Evolutionary conservation across 2,113 vertebrate species (phyloP).

Genomic region (Austrofundulus limnaeus): DNA sequence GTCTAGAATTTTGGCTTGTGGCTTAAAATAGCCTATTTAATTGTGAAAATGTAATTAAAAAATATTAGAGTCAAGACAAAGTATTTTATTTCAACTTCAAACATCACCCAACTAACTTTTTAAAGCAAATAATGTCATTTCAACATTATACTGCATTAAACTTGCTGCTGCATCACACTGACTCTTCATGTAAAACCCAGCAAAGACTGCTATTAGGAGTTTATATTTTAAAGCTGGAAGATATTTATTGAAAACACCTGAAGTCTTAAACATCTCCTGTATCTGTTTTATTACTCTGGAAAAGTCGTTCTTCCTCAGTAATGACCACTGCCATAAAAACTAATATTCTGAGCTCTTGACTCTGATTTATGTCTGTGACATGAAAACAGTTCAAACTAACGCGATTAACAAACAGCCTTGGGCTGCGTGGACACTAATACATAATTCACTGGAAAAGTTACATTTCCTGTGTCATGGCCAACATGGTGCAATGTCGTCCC

Average conservation of each 20-base stretch:
- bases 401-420: constrained; percentile 6
- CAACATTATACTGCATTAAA: too few species aligned
- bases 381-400: background rate
- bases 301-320: constrained; percentile 6
- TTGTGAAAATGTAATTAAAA: too few species aligned
- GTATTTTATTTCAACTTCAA: too few species aligned
- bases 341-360: background rate
- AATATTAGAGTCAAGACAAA: too few species aligned
- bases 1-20: too few species aligned
- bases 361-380: background rate
- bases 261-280: background rate
- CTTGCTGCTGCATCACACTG: too few species aligned
- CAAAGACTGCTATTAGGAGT: background rate
- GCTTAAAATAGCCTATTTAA: too few species aligned
- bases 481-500: constrained; percentile 53
- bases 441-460: constrained; percentile 35
- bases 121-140: too few species aligned
- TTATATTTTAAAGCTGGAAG: constrained; percentile 16
- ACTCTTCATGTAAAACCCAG: background rate
- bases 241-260: background rate
- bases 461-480: constrained; percentile 41
- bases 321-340: background rate
- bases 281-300: background rate
- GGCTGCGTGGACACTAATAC: constrained; percentile 34
- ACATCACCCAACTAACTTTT: too few species aligned